These are phyloP conservation scores for Yoshiicerus persimilis DNA, from an alignment of 1,140 invertebrate genomes.

Conservation along the genomic window DNA sequence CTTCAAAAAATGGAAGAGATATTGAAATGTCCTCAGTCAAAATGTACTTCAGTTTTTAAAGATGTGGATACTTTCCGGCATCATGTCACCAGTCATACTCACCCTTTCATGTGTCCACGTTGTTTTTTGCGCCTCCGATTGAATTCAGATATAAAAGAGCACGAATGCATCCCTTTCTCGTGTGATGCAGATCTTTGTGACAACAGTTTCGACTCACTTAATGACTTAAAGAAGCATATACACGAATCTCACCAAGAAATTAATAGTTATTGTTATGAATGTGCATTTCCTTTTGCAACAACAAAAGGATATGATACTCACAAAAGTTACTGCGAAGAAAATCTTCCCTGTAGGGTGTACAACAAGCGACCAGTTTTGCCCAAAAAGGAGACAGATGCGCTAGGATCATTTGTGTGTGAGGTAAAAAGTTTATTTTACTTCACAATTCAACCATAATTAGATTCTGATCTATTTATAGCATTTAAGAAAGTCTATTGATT, in stretches of 20 bases:
- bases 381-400: not conserved
- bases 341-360: not conserved
- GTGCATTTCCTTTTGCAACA: constrained; percentile 42
- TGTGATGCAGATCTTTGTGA: constrained; percentile 34
- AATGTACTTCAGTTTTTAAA: constrained; percentile 1
- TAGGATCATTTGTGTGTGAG: not conserved
- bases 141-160: constrained; percentile 24
- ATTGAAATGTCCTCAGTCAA: constrained; percentile 21
- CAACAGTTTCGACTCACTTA: constrained; percentile 21
- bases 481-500: not conserved
- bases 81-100: constrained; percentile 55
- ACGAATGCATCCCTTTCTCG: not conserved
- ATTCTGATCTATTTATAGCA: no score
- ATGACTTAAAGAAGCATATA: constrained; percentile 39
- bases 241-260: not conserved
- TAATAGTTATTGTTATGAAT: constrained; percentile 49
- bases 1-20: not conserved
- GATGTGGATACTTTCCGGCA: constrained; percentile 48
- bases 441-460: not conserved
- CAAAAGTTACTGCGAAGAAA: not conserved
- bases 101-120: constrained; percentile 54
- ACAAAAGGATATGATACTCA: not conserved
- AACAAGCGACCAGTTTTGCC: not conserved
- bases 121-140: constrained; percentile 53
- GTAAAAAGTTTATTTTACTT: not conserved